Conservation (phyloP, 2,888 invertebrate species). For the Ischnura elegans region DNA sequence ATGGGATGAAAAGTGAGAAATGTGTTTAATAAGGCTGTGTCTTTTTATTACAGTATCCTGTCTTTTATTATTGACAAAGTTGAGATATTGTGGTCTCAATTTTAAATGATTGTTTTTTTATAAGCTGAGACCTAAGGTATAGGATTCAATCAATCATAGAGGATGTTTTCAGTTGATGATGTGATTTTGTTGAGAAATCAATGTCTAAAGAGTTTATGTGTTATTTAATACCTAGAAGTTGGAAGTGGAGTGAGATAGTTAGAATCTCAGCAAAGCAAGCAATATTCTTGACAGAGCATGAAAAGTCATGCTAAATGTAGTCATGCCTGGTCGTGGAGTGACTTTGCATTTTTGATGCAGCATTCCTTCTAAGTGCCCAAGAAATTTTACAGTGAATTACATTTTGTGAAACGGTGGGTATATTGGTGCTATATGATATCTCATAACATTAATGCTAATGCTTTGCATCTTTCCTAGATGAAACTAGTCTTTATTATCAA, state of each 20-base stretch:
- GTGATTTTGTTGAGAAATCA: not conserved
- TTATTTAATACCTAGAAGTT: not conserved
- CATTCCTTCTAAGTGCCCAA: not conserved
- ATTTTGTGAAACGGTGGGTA: not conserved
- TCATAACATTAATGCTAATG: not conserved
- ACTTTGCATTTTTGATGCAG: not conserved
- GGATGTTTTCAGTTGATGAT: not conserved
- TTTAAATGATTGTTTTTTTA: not conserved
- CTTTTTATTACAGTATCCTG: not conserved
- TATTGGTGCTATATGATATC: conserved; percentile 29
- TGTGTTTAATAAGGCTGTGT: conserved; percentile 42
- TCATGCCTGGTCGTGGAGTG: not conserved
- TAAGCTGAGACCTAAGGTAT: not conserved
- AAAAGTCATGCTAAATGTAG: conserved; percentile 19
- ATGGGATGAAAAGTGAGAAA: conserved; percentile 1
- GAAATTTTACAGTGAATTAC: not conserved
- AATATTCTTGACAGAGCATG: not conserved
- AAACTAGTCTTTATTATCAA: not conserved
- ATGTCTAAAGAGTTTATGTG: not conserved
- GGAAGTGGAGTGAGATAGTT: not conserved
- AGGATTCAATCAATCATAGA: conserved; percentile 1
- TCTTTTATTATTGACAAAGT: conserved; percentile 13
- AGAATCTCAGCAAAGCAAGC: conserved; percentile 25
- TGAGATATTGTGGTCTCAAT: conserved; percentile 44
- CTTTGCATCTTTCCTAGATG: not conserved